phyloP scores from a whole-genome alignment of 2,113 vertebrate genomes.

The Silurus meridionalis region DNA sequence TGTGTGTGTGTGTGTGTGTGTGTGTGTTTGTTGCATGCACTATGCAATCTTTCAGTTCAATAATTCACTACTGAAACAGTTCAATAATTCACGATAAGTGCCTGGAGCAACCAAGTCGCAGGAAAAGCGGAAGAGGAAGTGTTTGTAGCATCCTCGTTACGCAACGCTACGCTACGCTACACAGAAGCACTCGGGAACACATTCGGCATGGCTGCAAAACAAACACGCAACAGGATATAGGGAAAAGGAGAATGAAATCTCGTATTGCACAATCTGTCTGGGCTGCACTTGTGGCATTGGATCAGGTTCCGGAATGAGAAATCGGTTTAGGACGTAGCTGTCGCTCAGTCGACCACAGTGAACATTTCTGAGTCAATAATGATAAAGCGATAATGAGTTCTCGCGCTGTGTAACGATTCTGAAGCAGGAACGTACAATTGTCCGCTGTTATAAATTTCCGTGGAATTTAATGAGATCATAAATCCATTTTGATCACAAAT shows the following conservation, averaged over 20 bases:
- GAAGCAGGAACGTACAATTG: neutral
- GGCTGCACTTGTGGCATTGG: neutral
- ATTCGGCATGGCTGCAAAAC: neutral
- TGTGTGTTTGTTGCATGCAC: neutral
- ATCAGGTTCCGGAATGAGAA: neutral
- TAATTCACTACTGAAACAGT: too few species aligned
- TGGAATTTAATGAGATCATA: neutral
- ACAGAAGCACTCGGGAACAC: neutral
- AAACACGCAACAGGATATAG: constrained; percentile 9
- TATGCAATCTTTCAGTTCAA: neutral
- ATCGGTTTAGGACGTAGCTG: neutral
- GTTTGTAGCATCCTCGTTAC: neutral
- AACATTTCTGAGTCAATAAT: neutral
- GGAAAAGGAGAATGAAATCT: neutral
- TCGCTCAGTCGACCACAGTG: neutral
- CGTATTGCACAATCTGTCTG: neutral
- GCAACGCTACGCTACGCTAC: neutral
- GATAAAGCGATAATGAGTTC: neutral
- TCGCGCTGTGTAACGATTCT: neutral
- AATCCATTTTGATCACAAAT: neutral
- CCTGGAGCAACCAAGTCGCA: neutral
- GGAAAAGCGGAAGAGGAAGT: neutral
- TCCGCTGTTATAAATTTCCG: neutral
- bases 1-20: constrained; percentile 22
- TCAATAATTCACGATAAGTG: neutral